These are phyloP conservation scores for Loxodonta africana DNA, from an alignment of 2,113 vertebrate genomes.

Conservation along the genomic window DNA sequence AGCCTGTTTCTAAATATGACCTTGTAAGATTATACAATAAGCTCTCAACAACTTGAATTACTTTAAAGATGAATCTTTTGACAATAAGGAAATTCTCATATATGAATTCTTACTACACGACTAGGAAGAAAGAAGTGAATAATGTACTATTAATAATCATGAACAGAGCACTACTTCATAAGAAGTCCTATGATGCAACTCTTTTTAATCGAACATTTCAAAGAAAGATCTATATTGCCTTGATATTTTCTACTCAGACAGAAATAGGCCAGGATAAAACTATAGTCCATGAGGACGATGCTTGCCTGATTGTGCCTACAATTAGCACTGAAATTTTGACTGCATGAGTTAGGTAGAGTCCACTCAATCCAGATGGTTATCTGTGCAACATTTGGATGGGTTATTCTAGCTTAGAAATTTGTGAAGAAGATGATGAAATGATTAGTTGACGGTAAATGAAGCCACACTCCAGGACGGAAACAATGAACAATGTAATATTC, in stretches of 20 bases:
- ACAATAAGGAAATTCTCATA: not conserved
- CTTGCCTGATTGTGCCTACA: not conserved
- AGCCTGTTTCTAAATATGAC: conserved; percentile 19
- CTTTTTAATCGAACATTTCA: not conserved
- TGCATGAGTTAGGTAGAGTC: not conserved
- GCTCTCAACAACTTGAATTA: not conserved
- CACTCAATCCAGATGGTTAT: not conserved
- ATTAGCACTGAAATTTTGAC: not conserved
- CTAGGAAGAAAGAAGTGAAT: not conserved
- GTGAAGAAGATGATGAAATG: not conserved
- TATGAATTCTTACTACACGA: not conserved
- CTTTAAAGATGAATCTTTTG: not conserved
- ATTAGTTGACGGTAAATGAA: not conserved
- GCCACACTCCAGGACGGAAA: not conserved
- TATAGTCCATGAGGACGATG: not conserved
- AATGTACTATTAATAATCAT: not conserved
- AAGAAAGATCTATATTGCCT: not conserved
- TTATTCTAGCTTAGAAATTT: not conserved
- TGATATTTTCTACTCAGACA: not conserved
- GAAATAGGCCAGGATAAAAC: not conserved
- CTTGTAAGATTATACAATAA: not conserved
- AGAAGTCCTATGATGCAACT: not conserved
- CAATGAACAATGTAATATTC: not conserved
- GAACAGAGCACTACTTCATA: not conserved
- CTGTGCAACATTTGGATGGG: not conserved